Evolutionary conservation across 2,113 vertebrate genomes (phyloP), one percentile per base, ranked within the genome.

Genomic region (Perognathus longimembris): DNA sequence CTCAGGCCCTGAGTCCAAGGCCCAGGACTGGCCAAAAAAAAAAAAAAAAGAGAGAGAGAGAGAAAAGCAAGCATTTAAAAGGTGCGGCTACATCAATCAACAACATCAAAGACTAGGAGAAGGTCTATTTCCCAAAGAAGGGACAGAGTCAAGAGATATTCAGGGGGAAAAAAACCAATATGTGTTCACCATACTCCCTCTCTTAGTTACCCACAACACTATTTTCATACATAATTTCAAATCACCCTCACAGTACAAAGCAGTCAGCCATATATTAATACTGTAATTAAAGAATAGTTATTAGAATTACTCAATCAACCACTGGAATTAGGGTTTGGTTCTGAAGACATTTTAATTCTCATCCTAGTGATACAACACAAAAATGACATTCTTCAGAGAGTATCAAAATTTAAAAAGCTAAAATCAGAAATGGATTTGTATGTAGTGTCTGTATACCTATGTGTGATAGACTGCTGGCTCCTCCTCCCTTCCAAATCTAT

Each of bases 331-430:
- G 36, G 12, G 9, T 84, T n/a, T 74, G 61, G 22, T n/a, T 74
- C 57, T 69, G 82, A 78, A 92, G 22, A 79, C 87, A 90, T 83
- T 82, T 95, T 75, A 95, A 89, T 24, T 89, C 42, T 75, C 57
- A 34, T 75, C 28, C 50, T 77, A 85, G 61, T 71, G 64, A 54
- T 54, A 17, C 42, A 54, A 84, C 90, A 82, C 10, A 84, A 89
- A 87, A 87, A 42, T 76, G 22, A 82, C 69, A 90, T 90, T 91
- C 77, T 87, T 90, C 11, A 63, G 26, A 93, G 1, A 78, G 21
- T 15, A 85, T 63, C 24, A 64, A 66, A 90, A 57, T 22, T n/a
- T 67, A 75, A 84, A 85, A 50, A 70, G 10, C 66, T 75, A 34
- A 88, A 92, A 86, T 32, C 75, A 94, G 42, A 86, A 74, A 83